Evolutionary conservation across 2,797 vertebrate species (phyloP).

Genomic region (Allenopithecus nigroviridis): DNA sequence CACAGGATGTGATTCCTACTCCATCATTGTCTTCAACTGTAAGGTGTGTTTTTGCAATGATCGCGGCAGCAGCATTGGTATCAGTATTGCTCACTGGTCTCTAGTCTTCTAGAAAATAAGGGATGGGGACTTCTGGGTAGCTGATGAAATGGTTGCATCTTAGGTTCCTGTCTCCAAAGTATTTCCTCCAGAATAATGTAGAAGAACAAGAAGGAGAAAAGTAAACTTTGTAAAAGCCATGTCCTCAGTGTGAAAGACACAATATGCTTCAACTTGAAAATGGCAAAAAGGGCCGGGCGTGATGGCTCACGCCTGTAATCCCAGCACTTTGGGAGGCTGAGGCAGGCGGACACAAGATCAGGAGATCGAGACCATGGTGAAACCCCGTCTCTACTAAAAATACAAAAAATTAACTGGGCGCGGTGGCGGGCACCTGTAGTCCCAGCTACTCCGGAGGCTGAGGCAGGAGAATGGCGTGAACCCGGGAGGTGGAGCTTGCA

Average conservation of each 20-base stretch:
- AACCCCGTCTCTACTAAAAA: no score
- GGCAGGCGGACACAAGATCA: no score
- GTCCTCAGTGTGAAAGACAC: not conserved
- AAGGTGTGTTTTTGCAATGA: no score
- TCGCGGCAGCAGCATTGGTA: not conserved
- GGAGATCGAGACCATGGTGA: no score
- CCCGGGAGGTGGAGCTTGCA: no score
- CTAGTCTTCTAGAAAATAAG: not conserved
- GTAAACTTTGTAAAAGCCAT: not conserved
- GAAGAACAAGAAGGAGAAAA: not conserved
- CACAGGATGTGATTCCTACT: no score
- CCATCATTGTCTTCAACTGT: fast-evolving
- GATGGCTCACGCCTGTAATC: no score
- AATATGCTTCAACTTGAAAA: not conserved
- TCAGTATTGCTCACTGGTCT: not conserved
- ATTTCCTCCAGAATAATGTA: not conserved
- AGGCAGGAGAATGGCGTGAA: no score
- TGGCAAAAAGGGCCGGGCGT: not conserved
- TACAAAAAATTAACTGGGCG: no score
- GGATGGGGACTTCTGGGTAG: not conserved
- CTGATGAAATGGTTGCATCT: not conserved
- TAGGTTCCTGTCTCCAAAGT: not conserved
- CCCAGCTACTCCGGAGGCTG: no score
- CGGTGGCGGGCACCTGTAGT: no score
- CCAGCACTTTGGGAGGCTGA: no score